phyloP scores from a whole-genome alignment of 1,140 invertebrate genomes.

The Drosophila elegans region DNA sequence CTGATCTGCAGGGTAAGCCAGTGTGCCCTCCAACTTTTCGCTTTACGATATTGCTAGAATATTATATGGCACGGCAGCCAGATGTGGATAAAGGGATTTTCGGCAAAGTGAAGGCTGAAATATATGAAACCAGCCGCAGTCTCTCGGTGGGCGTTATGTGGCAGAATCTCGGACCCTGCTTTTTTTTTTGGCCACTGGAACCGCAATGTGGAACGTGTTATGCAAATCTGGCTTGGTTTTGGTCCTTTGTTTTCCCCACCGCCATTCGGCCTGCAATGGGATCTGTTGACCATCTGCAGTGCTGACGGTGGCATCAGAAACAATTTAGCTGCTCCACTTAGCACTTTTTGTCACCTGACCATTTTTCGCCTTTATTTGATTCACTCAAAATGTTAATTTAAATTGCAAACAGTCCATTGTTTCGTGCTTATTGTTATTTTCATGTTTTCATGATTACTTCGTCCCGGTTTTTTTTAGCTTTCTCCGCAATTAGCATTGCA shows the following conservation, averaged over 20 bases:
- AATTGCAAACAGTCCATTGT: slow-evolving; percentile 76
- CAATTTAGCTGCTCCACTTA: slow-evolving; percentile 63
- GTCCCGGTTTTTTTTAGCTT: slow-evolving; percentile 19
- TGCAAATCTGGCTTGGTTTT: slow-evolving; percentile 56
- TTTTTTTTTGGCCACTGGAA: slow-evolving; percentile 5
- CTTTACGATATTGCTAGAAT: slow-evolving; percentile 23
- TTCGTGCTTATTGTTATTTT: slow-evolving; percentile 44
- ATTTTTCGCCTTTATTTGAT: slow-evolving; percentile 63
- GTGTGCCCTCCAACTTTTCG: background rate
- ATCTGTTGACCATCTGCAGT: slow-evolving; percentile 33
- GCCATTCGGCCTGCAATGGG: slow-evolving; percentile 42
- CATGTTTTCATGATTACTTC: slow-evolving; percentile 27
- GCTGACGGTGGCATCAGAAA: slow-evolving; percentile 56
- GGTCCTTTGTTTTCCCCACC: slow-evolving; percentile 24
- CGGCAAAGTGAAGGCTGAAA: slow-evolving; percentile 16
- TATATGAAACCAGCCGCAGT: slow-evolving; percentile 59
- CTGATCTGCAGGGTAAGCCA: background rate
- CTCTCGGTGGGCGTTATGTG: slow-evolving; percentile 37
- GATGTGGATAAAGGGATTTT: slow-evolving; percentile 4
- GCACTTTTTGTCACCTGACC: slow-evolving; percentile 43
- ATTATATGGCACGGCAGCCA: slow-evolving; percentile 38
- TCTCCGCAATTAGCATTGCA: slow-evolving; percentile 66
- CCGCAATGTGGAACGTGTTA: slow-evolving; percentile 63
- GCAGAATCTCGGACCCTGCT: slow-evolving; percentile 46
- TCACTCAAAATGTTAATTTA: slow-evolving; percentile 79